These are phyloP conservation scores for Lipophrys pholis DNA, from an alignment of 2,113 vertebrate species.

Conservation along the genomic window DNA sequence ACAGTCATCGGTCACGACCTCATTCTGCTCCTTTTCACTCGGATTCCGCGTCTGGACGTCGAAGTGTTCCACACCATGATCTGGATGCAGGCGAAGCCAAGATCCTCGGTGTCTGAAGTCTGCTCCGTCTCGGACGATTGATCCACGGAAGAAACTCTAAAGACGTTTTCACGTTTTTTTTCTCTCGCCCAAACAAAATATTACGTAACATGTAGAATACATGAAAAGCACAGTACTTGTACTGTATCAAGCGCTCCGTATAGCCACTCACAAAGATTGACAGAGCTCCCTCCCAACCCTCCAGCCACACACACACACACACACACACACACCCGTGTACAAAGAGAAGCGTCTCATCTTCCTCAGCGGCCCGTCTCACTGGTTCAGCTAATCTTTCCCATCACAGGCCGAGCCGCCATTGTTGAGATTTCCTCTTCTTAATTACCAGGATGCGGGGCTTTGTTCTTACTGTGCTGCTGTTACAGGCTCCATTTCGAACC, in stretches of 20 bases:
- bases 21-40: too few relatives aligned
- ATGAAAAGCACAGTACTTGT: constrained; percentile 8
- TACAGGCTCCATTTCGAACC: constrained; percentile 68
- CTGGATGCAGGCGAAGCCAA: too few relatives aligned
- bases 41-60: too few relatives aligned
- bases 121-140: too few relatives aligned
- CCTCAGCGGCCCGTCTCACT: constrained; percentile 56
- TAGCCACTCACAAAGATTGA: constrained; percentile 3
- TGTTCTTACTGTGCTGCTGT: constrained; percentile 64
- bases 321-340: constrained; percentile 33
- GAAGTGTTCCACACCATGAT: too few relatives aligned
- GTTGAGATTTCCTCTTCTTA: constrained; percentile 75
- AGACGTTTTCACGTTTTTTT: too few relatives aligned
- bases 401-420: constrained; percentile 64
- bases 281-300: constrained; percentile 50
- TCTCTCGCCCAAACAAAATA: too few relatives aligned
- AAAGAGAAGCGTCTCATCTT: constrained; percentile 73
- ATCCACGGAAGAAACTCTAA: too few relatives aligned
- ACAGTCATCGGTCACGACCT: too few relatives aligned
- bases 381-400: constrained; percentile 72
- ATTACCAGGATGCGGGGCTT: constrained; percentile 66
- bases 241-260: not conserved
- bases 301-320: constrained; percentile 37
- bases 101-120: too few relatives aligned
- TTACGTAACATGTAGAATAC: constrained; percentile 1